Base-by-base conservation (phyloP, 1,140 invertebrate species). In the Archegozetes longisetosus region DNA sequence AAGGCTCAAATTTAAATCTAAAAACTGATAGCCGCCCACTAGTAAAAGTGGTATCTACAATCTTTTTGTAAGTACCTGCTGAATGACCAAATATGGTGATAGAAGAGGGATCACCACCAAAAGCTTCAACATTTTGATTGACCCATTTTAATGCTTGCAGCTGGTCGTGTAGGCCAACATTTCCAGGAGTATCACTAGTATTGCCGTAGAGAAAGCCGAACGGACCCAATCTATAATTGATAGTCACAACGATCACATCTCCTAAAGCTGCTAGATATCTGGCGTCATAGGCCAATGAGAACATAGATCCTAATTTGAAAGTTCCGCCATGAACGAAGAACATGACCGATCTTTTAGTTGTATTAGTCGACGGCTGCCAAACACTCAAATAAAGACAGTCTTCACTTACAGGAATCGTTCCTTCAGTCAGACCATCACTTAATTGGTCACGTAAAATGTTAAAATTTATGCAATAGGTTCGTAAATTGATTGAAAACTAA, bases 81-180 rank as follows among this genome's bases (percentile, higher is more conserved):
- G 71, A 74, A 54, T 76, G 72, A 3, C 75, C 75, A 66, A 77
- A 70, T 14, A 76, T 53, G 12, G 73, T 72, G 20, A 76, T 68
- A 25, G 66, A 64, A 17, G 76, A 73, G 0, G 84, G 79, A 74
- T 92, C 86, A 0, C 86, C 86, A 26, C 84, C 84, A 70, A 91
- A 89, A 1, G 81, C 79, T 0, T 76, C 80, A 22, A 88, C 82
- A 69, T 91, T 88, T 61, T 79, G 76, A 48, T 80, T 78, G 50
- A 87, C 78, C 87, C 88, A 94, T 69, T 53, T 12, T 53, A 53
- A 22, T 20, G 51, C 51, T 22, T 13, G 22, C 12, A 53, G 12
- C 22, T 53, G 51, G 22, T 53, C 51, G 22, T 53, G 51, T 12
- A 13, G 22, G 22, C 51, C 51, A 26, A 53, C 12, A 26, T 53